Percentiles rank a stretch among this genome's conserved stretches.
Conservation (phyloP, 23 tunicate genomes). For the Ascidia mentula region DNA sequence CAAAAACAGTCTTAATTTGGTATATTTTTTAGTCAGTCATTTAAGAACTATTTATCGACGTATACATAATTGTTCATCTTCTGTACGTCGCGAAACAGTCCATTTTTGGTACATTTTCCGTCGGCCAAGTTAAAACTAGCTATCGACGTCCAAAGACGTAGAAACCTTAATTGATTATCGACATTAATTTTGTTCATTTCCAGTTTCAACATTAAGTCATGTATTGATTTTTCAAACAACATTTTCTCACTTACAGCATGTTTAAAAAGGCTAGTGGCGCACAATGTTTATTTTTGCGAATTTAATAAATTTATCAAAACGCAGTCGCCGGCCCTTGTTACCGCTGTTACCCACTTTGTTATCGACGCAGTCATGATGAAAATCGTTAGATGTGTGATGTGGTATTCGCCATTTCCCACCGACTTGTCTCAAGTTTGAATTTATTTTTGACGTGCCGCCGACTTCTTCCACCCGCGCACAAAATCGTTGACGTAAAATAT, state of each 20-base stretch:
- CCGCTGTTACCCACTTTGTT: not conserved
- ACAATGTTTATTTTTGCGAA: not conserved
- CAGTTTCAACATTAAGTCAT: not conserved
- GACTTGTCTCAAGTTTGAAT: not conserved
- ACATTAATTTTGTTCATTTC: not conserved
- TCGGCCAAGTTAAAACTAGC: not conserved
- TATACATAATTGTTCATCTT: not conserved
- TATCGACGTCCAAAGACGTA: not conserved
- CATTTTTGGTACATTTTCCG: not conserved
- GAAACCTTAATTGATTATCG: not conserved
- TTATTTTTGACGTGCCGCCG: not conserved
- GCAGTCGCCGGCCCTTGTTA: not conserved
- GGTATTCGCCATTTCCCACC: not conserved
- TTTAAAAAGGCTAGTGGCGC: not conserved
- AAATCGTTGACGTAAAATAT: constrained; percentile 3
- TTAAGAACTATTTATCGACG: not conserved
- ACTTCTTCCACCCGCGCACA: constrained; percentile 9
- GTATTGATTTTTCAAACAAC: not conserved
- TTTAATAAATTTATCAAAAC: not conserved
- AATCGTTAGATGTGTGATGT: not conserved
- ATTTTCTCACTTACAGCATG: not conserved
- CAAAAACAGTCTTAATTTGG: not conserved
- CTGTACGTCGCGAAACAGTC: constrained; percentile 3
- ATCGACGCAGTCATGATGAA: not conserved
- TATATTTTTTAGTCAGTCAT: not conserved